Evolutionary conservation across 1,140 invertebrate genomes (phyloP).

Genomic region (Octopus sinensis): DNA sequence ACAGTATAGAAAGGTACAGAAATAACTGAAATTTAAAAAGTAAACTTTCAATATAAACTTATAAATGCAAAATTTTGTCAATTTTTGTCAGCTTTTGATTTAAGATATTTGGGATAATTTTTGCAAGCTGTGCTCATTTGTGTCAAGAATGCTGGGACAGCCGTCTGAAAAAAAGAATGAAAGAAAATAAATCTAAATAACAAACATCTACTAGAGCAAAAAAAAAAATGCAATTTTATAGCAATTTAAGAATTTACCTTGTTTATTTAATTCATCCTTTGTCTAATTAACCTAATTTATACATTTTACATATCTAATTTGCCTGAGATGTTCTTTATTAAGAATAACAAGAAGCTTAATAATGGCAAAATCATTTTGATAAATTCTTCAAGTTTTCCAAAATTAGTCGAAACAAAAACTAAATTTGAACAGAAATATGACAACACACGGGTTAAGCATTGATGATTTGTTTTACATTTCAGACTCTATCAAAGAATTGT

Average conservation of each 20-base stretch:
- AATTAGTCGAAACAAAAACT: too few species aligned
- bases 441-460: too few species aligned
- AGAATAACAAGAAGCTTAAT: background rate
- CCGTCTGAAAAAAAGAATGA: constrained; percentile 40
- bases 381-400: too few species aligned
- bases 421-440: too few species aligned
- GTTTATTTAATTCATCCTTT: background rate
- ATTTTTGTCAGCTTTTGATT: constrained; percentile 12
- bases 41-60: background rate
- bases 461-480: too few species aligned
- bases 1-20: too few species aligned
- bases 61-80: background rate
- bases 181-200: background rate
- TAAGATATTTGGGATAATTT: constrained; percentile 41
- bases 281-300: background rate
- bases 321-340: background rate
- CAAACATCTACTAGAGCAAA: too few species aligned
- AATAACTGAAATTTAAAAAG: too few species aligned
- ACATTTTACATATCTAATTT: background rate
- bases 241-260: background rate
- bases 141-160: constrained; percentile 49
- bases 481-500: too few species aligned
- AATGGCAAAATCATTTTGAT: too few species aligned
- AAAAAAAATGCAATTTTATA: background rate
- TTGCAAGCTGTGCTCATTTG: constrained; percentile 51